Evolutionary conservation across 2,113 vertebrate species (phyloP).

Genomic region (Oreochromis niloticus): DNA sequence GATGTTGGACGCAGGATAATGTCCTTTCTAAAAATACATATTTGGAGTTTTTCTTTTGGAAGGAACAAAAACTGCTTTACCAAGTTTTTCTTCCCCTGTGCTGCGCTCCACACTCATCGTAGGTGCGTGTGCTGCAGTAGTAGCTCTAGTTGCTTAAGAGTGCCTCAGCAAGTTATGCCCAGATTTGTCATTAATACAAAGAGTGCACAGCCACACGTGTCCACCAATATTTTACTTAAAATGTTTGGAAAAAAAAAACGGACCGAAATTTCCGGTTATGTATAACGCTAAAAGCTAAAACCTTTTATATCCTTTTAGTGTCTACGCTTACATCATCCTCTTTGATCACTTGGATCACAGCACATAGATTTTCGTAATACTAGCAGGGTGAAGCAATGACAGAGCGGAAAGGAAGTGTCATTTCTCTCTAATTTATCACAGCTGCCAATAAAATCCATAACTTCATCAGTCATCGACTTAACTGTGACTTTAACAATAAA

Average conservation of each 20-base stretch:
- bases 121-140: neutral
- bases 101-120: neutral
- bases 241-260: fast-evolving
- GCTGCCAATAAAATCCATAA: neutral
- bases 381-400: neutral
- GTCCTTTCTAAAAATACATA: neutral
- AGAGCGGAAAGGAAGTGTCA: neutral
- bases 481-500: neutral
- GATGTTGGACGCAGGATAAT: neutral
- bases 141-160: neutral
- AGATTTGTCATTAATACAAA: neutral
- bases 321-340: neutral
- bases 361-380: neutral
- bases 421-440: neutral
- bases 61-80: neutral
- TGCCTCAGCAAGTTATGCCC: neutral
- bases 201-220: neutral
- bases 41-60: neutral
- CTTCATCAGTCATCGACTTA: neutral
- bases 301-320: neutral
- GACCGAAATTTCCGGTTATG: neutral
- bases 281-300: neutral
- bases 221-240: neutral
- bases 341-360: neutral
- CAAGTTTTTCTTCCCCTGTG: neutral